These are phyloP conservation scores for Eupeodes corollae DNA, from an alignment of 1,140 invertebrate species.

Conservation along the genomic window DNA sequence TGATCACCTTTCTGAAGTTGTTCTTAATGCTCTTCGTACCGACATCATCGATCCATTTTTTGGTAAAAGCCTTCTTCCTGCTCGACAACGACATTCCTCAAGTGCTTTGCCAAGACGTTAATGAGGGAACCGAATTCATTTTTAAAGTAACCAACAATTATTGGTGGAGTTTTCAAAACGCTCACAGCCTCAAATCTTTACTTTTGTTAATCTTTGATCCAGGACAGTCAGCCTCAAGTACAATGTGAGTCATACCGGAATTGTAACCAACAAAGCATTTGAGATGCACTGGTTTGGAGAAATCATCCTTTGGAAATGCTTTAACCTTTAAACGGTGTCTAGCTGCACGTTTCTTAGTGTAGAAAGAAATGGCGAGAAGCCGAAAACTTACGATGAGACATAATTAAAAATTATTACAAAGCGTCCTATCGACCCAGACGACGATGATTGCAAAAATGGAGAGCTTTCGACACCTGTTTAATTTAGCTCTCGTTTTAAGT, in stretches of 20 bases:
- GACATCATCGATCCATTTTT: constrained; percentile 96
- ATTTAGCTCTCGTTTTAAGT: too few relatives aligned
- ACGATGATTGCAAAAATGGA: too few relatives aligned
- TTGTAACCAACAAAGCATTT: constrained; percentile 98
- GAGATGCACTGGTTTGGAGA: constrained; percentile 90
- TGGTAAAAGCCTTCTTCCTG: constrained; percentile 99
- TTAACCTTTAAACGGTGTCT: constrained; percentile 97
- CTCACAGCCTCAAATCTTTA: constrained; percentile 98
- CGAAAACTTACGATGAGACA: too few relatives aligned
- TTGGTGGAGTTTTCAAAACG: constrained; percentile 95
- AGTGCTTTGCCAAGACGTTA: constrained; percentile 96
- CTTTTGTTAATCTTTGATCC: constrained; percentile 99
- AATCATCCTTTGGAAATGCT: constrained; percentile 99
- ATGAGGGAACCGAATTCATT: constrained; percentile 93
- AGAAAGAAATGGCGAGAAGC: constrained; percentile 99
- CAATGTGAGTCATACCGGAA: constrained; percentile 99
- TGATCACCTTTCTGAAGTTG: constrained; percentile 97
- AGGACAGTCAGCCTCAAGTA: constrained; percentile 96
- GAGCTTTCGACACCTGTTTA: too few relatives aligned
- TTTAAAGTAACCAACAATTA: constrained; percentile 97
- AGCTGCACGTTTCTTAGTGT: constrained; percentile 92
- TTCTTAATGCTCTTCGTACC: constrained; percentile 95
- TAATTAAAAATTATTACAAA: too few relatives aligned
- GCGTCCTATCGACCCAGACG: too few relatives aligned
- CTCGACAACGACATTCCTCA: constrained; percentile 93